Percentiles rank a stretch among this genome's conserved stretches.
Conservation (phyloP, 2,797 vertebrate species). For the Lates japonicus region DNA sequence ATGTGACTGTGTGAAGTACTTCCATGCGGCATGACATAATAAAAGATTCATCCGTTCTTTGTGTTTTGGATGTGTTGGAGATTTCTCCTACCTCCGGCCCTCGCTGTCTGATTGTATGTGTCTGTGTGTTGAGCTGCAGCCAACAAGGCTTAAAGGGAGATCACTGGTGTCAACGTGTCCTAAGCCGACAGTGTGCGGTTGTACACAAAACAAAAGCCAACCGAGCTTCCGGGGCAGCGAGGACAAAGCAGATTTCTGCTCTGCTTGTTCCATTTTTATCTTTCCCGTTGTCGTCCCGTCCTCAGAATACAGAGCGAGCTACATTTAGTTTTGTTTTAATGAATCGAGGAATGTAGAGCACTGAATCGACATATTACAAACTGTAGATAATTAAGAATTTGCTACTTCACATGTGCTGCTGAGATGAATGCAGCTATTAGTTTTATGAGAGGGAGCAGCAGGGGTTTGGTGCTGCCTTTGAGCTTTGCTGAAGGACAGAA, state of each 20-base stretch:
- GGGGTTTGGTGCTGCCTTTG: neutral
- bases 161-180: conserved; percentile 47
- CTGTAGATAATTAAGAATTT: conserved; percentile 54
- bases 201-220: conserved; percentile 74
- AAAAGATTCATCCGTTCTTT: conserved; percentile 25
- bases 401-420: conserved; percentile 40
- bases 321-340: conserved; percentile 26
- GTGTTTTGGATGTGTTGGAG: conserved; percentile 8
- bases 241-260: conserved; percentile 62
- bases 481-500: conserved; percentile 2
- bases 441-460: conserved; percentile 28
- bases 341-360: conserved; percentile 64
- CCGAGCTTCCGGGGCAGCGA: conserved; percentile 49
- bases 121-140: conserved; percentile 38
- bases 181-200: conserved; percentile 37
- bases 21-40: neutral
- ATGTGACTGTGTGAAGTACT: neutral
- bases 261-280: conserved; percentile 51
- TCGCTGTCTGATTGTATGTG: conserved; percentile 8
- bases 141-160: conserved; percentile 54
- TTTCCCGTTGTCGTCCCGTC: neutral
- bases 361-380: conserved; percentile 69
- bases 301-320: neutral
- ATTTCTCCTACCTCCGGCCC: conserved; percentile 1
- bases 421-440: conserved; percentile 24